phyloP scores from a whole-genome alignment of 2,797 vertebrate genomes.

The Danionella dracula region DNA sequence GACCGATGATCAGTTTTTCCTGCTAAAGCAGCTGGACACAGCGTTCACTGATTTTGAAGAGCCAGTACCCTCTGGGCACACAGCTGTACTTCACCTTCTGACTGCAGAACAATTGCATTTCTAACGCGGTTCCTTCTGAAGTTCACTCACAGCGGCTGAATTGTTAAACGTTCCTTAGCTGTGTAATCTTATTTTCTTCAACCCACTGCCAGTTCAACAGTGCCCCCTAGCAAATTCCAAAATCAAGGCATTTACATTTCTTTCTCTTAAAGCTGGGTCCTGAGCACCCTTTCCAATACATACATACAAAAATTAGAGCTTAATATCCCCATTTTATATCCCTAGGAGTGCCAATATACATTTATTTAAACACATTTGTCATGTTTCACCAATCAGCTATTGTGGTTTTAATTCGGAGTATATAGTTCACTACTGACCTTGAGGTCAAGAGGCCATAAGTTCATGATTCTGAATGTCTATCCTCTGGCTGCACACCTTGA shows the following conservation, averaged over 20 bases:
- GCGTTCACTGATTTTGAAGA: slow-evolving; percentile 1
- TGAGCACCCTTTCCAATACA: not conserved
- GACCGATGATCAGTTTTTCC: slow-evolving; percentile 21
- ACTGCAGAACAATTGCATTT: slow-evolving; percentile 1
- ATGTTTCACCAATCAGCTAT: too few species aligned
- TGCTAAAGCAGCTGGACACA: not conserved
- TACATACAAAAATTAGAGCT: too few species aligned
- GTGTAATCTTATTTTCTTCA: not conserved
- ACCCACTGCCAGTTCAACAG: slow-evolving; percentile 12
- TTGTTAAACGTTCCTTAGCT: not conserved
- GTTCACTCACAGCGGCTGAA: not conserved
- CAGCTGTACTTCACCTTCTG: not conserved
- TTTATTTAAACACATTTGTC: too few species aligned
- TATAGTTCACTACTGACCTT: not conserved
- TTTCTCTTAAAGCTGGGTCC: not conserved
- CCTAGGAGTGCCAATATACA: too few species aligned
- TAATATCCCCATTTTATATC: too few species aligned
- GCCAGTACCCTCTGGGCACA: not conserved
- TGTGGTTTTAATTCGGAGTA: too few species aligned
- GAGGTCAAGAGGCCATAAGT: slow-evolving; percentile 35
- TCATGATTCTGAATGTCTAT: slow-evolving; percentile 11
- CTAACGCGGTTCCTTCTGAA: not conserved
- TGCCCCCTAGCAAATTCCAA: slow-evolving; percentile 25
- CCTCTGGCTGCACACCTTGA: slow-evolving; percentile 1
- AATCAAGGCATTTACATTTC: not conserved